Percentiles rank a stretch among this genome's conserved stretches.
phyloP scores from a whole-genome alignment of 2,888 invertebrate genomes.

The Metellina segmentata region DNA sequence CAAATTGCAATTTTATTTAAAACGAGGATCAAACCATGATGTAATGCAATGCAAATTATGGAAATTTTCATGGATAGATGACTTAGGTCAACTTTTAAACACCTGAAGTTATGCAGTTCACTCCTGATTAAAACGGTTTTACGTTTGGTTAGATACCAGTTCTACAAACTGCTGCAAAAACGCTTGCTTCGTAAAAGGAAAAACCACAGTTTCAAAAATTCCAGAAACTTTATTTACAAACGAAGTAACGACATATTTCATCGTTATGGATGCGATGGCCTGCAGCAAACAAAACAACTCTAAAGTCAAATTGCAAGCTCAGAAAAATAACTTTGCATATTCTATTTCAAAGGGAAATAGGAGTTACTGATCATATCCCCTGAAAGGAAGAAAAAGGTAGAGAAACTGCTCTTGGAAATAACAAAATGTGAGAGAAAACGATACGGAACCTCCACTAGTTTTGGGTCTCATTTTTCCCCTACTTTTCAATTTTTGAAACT shows the following conservation, averaged over 20 bases:
- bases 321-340: slow-evolving; percentile 1
- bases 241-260: not conserved
- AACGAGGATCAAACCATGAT: no score
- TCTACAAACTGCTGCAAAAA: not conserved
- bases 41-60: no score
- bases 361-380: not conserved
- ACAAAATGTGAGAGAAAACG: not conserved
- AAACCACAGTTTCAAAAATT: not conserved
- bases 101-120: no score
- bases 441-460: not conserved
- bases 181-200: no score
- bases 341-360: not conserved
- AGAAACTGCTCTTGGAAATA: not conserved
- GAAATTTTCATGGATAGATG: no score
- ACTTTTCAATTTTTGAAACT: slow-evolving; percentile 30
- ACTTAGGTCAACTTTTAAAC: no score
- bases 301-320: not conserved
- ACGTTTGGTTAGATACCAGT: not conserved
- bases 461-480: slow-evolving; percentile 8
- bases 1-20: no score
- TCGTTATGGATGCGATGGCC: not conserved
- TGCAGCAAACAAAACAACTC: not conserved
- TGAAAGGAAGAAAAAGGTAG: not conserved
- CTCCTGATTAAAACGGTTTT: no score
- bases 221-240: not conserved